A percentile compares a stretch with the other conserved stretches of the same genome.
These are phyloP conservation scores for Orthonychiurus folsomi DNA, from an alignment of 2,888 invertebrate species.

Conservation along the genomic window DNA sequence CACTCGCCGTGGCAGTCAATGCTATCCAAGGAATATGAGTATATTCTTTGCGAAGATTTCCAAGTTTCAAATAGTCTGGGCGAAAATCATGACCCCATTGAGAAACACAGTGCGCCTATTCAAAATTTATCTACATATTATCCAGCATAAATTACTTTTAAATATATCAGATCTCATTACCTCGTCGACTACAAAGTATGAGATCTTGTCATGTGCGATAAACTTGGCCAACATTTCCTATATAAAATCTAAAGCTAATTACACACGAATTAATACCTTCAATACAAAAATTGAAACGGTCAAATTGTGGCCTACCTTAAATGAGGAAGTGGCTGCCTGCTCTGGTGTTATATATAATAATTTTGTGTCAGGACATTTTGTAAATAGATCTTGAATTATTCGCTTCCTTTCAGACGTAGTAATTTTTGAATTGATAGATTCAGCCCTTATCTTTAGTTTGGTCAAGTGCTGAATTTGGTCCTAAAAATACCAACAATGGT, in stretches of 20 bases:
- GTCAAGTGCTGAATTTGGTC: constrained; percentile 87
- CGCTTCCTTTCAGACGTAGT: constrained; percentile 62
- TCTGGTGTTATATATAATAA: constrained; percentile 95
- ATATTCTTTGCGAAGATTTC: constrained; percentile 55
- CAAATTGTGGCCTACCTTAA: too few relatives aligned
- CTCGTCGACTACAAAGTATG: constrained; percentile 91
- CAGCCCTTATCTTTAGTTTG: constrained; percentile 67
- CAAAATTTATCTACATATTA: too few relatives aligned
- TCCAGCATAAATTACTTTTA: too few relatives aligned
- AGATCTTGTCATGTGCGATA: constrained; percentile 64
- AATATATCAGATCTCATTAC: too few relatives aligned
- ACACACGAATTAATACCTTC: too few relatives aligned
- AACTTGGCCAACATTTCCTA: constrained; percentile 55
- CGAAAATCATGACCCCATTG: constrained; percentile 99
- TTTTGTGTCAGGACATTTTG: constrained; percentile 63
- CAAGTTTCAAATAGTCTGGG: constrained; percentile 86
- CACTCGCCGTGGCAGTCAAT: constrained; percentile 87
- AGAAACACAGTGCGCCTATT: constrained; percentile 58
- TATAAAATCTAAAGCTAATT: too few relatives aligned
- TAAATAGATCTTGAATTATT: constrained; percentile 67
- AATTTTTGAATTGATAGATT: constrained; percentile 89
- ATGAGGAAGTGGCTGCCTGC: constrained; percentile 72
- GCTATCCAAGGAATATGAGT: constrained; percentile 75
- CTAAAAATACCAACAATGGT: constrained; percentile 63
- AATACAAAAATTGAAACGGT: too few relatives aligned